phyloP scores from a whole-genome alignment of 2,113 vertebrate species.

The Myotis brandtii region DNA sequence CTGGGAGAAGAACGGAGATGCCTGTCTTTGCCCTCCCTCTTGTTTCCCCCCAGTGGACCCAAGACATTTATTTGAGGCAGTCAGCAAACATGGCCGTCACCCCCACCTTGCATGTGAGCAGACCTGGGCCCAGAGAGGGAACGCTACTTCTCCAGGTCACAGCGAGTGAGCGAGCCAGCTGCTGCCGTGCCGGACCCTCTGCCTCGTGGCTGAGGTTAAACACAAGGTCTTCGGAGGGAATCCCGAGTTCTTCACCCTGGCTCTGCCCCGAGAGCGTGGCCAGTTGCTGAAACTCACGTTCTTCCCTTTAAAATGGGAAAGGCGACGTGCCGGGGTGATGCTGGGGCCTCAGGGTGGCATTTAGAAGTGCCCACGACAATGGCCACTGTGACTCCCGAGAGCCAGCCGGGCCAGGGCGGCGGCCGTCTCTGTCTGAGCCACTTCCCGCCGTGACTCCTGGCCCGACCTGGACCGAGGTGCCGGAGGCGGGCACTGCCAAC shows the following conservation, averaged over 20 bases:
- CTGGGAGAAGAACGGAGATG: accelerated
- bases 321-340: too few species aligned
- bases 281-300: background rate
- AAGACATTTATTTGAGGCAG: too few species aligned
- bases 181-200: background rate
- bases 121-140: background rate
- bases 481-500: background rate
- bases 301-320: background rate
- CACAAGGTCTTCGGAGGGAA: background rate
- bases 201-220: background rate
- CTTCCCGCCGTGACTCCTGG: background rate
- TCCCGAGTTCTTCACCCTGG: background rate
- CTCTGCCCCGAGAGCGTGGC: background rate
- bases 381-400: background rate
- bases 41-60: accelerated
- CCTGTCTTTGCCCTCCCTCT: background rate
- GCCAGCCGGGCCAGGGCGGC: background rate
- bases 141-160: background rate
- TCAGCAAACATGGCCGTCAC: background rate
- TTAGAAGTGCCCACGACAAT: background rate
- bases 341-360: background rate
- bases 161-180: background rate
- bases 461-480: background rate
- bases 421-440: accelerated
- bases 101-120: background rate